Percentiles rank a stretch among this genome's conserved stretches.
Evolutionary conservation across 2,113 vertebrate genomes (phyloP).

Genomic region (Peromyscus maniculatus): DNA sequence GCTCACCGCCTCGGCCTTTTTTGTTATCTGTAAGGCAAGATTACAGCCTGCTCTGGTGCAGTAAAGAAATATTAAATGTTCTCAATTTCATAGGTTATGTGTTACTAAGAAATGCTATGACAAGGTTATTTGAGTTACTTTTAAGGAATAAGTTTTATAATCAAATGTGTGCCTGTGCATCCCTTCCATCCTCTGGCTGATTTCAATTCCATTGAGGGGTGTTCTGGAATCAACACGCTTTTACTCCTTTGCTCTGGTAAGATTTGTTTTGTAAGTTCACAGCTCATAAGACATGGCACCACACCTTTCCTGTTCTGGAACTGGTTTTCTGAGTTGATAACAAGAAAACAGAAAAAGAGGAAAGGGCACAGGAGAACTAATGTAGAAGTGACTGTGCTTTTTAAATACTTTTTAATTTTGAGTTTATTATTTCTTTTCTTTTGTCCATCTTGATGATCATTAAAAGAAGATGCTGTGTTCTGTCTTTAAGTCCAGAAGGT

Average conservation of each 20-base stretch:
- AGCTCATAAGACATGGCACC: not conserved
- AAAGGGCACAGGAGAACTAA: not conserved
- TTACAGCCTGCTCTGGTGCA: not conserved
- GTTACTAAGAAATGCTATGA: slow-evolving; percentile 51
- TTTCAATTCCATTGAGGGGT: not conserved
- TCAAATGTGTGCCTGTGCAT: not conserved
- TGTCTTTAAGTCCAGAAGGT: not conserved
- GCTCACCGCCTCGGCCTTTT: not conserved
- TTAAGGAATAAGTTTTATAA: slow-evolving; percentile 48
- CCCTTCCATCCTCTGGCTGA: not conserved
- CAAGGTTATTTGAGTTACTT: not conserved
- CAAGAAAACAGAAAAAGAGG: not conserved
- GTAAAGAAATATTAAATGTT: slow-evolving; percentile 39
- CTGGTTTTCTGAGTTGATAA: not conserved
- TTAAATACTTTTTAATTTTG: not conserved
- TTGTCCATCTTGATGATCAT: not conserved
- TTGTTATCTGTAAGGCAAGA: not conserved
- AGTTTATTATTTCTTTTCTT: not conserved
- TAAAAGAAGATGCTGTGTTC: slow-evolving; percentile 7
- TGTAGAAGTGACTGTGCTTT: not conserved
- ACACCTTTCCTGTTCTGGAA: not conserved
- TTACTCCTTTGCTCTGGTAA: not conserved
- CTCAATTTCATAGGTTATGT: slow-evolving; percentile 10
- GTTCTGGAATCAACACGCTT: not conserved
- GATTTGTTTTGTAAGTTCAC: not conserved